Conservation (phyloP, 1,140 invertebrate species). For the Chymomyza costata region DNA sequence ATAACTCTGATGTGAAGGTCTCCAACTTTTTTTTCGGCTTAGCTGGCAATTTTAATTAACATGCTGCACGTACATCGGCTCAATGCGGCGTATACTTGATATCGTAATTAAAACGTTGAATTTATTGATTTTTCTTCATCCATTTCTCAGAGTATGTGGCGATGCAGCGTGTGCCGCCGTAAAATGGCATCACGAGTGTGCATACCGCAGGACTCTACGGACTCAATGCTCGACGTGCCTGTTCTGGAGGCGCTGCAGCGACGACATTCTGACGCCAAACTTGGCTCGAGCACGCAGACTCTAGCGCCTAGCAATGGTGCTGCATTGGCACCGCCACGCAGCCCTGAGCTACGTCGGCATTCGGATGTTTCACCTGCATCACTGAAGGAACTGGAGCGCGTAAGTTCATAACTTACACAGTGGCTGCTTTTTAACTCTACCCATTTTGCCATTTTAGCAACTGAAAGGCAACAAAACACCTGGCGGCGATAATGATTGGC, state of each 20-base stretch:
- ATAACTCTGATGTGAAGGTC: no score
- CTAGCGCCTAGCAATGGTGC: conserved; percentile 76
- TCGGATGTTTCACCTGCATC: conserved; percentile 90
- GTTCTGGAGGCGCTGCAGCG: conserved; percentile 84
- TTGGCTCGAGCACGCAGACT: conserved; percentile 77
- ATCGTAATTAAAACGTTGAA: no score
- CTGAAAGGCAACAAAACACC: conserved; percentile 38
- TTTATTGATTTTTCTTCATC: conserved; percentile 33
- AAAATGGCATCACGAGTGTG: conserved; percentile 84
- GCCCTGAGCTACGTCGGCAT: conserved; percentile 85
- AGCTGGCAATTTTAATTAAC: conserved; percentile 50
- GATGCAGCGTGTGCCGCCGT: conserved; percentile 86
- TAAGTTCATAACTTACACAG: conserved; percentile 70
- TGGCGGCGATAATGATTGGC: conserved; percentile 59
- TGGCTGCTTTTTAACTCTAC: conserved; percentile 5
- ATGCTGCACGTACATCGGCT: conserved; percentile 28
- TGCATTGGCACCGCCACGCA: conserved; percentile 83
- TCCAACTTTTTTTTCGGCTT: conserved; percentile 33
- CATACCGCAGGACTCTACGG: conserved; percentile 85
- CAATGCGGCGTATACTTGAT: no score
- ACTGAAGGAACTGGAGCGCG: conserved; percentile 89
- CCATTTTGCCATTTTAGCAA: conserved; percentile 12
- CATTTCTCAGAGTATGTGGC: conserved; percentile 81
- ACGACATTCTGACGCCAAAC: conserved; percentile 86
- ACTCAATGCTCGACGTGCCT: conserved; percentile 86